Base-by-base conservation (phyloP, 1,140 invertebrate genomes). In the Megathymus violae region DNA sequence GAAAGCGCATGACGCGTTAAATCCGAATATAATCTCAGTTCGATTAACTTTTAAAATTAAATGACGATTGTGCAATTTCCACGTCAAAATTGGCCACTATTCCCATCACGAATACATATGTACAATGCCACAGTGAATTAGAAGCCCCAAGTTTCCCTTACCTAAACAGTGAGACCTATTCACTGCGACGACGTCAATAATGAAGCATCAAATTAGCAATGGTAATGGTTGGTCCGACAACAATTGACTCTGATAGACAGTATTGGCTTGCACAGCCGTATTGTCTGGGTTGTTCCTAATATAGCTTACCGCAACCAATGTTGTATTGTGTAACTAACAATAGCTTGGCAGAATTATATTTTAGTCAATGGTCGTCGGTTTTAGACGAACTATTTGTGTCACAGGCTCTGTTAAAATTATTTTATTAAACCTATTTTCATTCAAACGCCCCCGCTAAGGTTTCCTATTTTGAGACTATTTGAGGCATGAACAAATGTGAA, bases 241-340 rank as follows among this genome's bases (percentile, higher is more conserved):
- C 64, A 70, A 78, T 70, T 59, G 70, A 54, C 63, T 50, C 43
- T 31, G 27, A 31, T 31, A 40, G 15, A 48, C 36, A 62, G 60
- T 67, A 46, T 75, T 78, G 79, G 78, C 71, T 65, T 71, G 67
- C 62, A 51, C 48, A 11, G 13, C 41, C 63, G 62, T 68, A 79
- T 76, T 77, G 72, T 75, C 62, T 72, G 61, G 66, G 62, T 67
- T 41, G 64, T 34, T 40, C 67, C 50, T 69, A 52, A 64, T 64
- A 50, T 51, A 62, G 59, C 25, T 7, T 15, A 40, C 1, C 13
- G 34, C 52, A 41, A 44, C 31, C 25, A 17, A 25, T 22, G n/a
- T 40, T 46, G 25, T 27, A 54, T 54, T 54, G 51, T 54, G 41
- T 46, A 11, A 31, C 52, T 44, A 58, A 58, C 52, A 58, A 58